phyloP scores from a whole-genome alignment of 1,140 invertebrate species.

The Holotrichia oblita region DNA sequence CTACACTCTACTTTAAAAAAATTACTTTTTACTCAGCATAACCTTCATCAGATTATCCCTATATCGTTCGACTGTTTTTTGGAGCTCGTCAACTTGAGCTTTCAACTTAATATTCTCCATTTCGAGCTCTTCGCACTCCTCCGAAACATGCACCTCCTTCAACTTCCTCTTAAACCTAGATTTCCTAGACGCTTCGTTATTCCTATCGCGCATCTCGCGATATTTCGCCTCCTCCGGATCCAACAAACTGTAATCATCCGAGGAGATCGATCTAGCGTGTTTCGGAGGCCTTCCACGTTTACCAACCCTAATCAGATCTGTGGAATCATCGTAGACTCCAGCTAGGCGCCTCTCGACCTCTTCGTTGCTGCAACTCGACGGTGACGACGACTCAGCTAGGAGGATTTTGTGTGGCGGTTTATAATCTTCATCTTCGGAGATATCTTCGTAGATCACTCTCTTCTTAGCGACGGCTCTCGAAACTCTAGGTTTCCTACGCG shows the following conservation, averaged over 20 bases:
- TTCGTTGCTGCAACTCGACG: neutral
- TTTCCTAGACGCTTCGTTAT: slow-evolving; percentile 79
- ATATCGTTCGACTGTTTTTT: slow-evolving; percentile 56
- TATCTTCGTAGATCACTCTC: neutral
- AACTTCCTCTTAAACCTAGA: slow-evolving; percentile 77
- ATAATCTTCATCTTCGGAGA: slow-evolving; percentile 30
- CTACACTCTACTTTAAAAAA: no score
- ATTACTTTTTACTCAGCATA: slow-evolving; percentile 48
- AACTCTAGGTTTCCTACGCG: neutral
- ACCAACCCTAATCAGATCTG: slow-evolving; percentile 13
- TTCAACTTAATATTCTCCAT: slow-evolving; percentile 56
- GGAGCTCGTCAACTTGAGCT: slow-evolving; percentile 57
- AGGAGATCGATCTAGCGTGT: slow-evolving; percentile 50
- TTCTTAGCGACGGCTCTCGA: neutral
- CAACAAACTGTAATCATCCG: slow-evolving; percentile 49
- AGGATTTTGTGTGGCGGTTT: neutral
- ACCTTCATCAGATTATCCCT: slow-evolving; percentile 59
- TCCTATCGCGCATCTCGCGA: slow-evolving; percentile 74
- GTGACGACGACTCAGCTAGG: no score
- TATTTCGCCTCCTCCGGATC: slow-evolving; percentile 62
- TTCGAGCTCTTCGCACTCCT: slow-evolving; percentile 53
- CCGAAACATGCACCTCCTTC: slow-evolving; percentile 64
- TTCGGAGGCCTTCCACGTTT: slow-evolving; percentile 56
- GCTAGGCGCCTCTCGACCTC: neutral
- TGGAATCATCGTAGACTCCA: neutral